A percentile compares a stretch with the other conserved stretches of the same genome.
Evolutionary conservation across 2,113 vertebrate genomes (phyloP).

Genomic region (Rhinopomastus cyanomelas): DNA sequence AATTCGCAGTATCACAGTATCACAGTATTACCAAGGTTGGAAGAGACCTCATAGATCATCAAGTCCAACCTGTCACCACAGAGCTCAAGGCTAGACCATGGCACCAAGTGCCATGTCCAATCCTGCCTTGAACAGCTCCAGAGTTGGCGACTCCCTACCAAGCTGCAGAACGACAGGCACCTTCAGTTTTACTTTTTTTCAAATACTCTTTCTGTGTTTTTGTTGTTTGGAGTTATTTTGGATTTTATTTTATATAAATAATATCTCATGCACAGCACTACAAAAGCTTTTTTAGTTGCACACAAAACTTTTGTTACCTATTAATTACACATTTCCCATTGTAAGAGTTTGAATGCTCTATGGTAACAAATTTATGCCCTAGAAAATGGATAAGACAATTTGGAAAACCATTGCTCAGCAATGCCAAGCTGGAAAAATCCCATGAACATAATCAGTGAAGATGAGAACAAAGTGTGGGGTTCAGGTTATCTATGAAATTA

Average conservation of each 20-base stretch:
- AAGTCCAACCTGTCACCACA: no score
- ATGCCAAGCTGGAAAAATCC: neutral
- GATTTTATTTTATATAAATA: neutral
- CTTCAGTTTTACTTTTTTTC: neutral
- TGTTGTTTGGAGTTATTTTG: fast-evolving
- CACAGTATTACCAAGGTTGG: no score
- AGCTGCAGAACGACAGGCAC: neutral
- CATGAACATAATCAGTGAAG: neutral
- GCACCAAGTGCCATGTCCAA: no score
- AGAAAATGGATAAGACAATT: neutral
- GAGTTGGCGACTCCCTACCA: no score
- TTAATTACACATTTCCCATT: neutral
- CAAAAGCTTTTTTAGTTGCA: neutral
- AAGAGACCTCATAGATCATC: no score
- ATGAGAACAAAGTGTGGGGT: neutral
- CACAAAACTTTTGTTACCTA: neutral
- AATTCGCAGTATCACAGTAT: no score
- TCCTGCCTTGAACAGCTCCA: no score
- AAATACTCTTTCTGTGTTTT: neutral
- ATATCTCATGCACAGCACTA: neutral
- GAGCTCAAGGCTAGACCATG: no score
- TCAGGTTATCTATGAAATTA: neutral
- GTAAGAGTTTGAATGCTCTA: neutral
- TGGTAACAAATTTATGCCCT: neutral
- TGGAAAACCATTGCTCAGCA: neutral